phyloP scores from a whole-genome alignment of 2,113 vertebrate genomes.

The Columbina picui region DNA sequence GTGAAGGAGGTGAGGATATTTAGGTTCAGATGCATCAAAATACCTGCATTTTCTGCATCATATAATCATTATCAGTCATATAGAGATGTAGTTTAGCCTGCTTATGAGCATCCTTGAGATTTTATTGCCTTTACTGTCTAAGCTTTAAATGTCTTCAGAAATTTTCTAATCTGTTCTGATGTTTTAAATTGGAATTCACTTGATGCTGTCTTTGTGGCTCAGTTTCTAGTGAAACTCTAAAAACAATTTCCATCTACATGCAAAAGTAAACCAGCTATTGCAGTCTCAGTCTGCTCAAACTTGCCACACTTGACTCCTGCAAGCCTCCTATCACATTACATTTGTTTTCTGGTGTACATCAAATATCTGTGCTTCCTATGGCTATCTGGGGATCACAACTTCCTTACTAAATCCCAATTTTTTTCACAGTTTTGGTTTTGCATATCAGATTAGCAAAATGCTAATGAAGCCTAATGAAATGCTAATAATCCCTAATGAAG shows the following conservation, averaged over 20 bases:
- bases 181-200: not conserved
- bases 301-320: not conserved
- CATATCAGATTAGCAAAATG: not conserved
- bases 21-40: not conserved
- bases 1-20: not conserved
- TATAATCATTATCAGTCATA: not conserved
- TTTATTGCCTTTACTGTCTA: not conserved
- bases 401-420: not conserved
- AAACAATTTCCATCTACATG: not conserved
- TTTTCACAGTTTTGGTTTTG: not conserved
- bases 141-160: not conserved
- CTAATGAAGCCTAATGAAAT: not conserved
- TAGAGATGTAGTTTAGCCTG: not conserved
- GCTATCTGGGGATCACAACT: not conserved
- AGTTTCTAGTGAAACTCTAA: not conserved
- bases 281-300: not conserved
- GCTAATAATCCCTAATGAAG: too few species aligned
- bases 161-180: not conserved
- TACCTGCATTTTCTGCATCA: not conserved
- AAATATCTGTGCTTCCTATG: not conserved
- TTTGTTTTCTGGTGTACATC: not conserved
- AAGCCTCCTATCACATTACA: not conserved
- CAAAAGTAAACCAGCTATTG: not conserved
- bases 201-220: fast-evolving
- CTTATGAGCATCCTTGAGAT: not conserved